These are phyloP conservation scores for Nephotettix cincticeps DNA, from an alignment of 1,140 invertebrate species.

Conservation along the genomic window DNA sequence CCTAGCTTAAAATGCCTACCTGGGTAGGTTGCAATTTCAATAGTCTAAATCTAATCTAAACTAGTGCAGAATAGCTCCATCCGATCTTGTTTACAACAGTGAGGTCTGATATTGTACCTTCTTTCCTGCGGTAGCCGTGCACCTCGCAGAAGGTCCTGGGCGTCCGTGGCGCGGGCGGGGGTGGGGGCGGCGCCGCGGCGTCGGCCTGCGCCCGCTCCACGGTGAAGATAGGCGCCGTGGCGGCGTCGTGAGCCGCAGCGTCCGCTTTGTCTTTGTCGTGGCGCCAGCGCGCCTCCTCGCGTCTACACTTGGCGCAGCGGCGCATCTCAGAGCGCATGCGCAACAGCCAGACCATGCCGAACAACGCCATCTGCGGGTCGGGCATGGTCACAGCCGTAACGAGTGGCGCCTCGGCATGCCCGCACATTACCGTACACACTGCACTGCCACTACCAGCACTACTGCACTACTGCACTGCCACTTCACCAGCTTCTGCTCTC, in stretches of 20 bases:
- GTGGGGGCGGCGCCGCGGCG: slow-evolving; percentile 42
- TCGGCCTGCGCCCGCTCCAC: slow-evolving; percentile 15
- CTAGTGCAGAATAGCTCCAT: too few relatives aligned
- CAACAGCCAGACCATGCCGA: slow-evolving; percentile 80
- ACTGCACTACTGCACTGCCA: too few relatives aligned
- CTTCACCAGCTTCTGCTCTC: too few relatives aligned
- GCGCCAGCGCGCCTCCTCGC: slow-evolving; percentile 36
- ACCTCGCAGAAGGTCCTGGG: slow-evolving; percentile 58
- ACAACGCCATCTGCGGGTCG: slow-evolving; percentile 64
- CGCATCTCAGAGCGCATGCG: slow-evolving; percentile 72
- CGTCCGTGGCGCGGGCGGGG: slow-evolving; percentile 40
- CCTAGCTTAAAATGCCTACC: too few relatives aligned
- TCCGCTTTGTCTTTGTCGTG: too few relatives aligned
- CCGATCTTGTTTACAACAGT: too few relatives aligned
- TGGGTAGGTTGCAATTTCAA: too few relatives aligned
- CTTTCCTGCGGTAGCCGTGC: slow-evolving; percentile 58
- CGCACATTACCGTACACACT: slow-evolving; percentile 23
- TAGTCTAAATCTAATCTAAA: too few relatives aligned
- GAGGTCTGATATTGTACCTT: too few relatives aligned
- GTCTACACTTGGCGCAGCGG: slow-evolving; percentile 65
- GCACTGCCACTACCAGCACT: too few relatives aligned
- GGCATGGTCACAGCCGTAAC: slow-evolving; percentile 1
- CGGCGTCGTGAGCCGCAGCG: slow-evolving; percentile 50
- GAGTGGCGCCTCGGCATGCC: slow-evolving; percentile 14
- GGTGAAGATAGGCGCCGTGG: slow-evolving; percentile 31